These are phyloP conservation scores for Bombus vancouverensis DNA, from an alignment of 1,140 invertebrate genomes.

Conservation along the genomic window DNA sequence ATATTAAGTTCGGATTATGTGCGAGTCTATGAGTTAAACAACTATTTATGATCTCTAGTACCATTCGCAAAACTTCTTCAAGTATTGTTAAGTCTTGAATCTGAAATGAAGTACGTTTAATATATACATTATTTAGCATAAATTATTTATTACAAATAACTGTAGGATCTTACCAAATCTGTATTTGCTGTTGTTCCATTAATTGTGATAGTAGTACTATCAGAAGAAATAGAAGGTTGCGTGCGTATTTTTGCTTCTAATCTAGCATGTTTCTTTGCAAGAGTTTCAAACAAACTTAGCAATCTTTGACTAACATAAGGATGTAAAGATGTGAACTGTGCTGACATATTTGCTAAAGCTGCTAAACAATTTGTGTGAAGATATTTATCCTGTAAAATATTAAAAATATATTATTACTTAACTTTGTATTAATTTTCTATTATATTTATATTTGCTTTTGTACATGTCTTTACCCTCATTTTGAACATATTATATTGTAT, in stretches of 20 bases:
- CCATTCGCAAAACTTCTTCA: conserved; percentile 98
- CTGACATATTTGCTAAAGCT: conserved; percentile 98
- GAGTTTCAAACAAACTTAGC: conserved; percentile 93
- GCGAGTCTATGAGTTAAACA: conserved; percentile 93
- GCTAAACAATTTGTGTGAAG: conserved; percentile 98
- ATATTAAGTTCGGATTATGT: conserved; percentile 97
- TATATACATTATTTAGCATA: conserved; percentile 22
- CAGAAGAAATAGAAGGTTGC: conserved; percentile 58
- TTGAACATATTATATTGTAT: conserved; percentile 99
- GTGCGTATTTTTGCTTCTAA: conserved; percentile 82
- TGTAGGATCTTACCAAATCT: conserved; percentile 74
- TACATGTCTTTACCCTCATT: conserved; percentile 88
- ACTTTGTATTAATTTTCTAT: neutral
- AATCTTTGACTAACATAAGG: conserved; percentile 98
- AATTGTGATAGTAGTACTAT: conserved; percentile 61
- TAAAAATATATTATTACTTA: conserved; percentile 17
- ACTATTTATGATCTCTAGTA: conserved; percentile 98
- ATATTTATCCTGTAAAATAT: conserved; percentile 91
- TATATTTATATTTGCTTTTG: neutral
- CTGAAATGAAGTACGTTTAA: conserved; percentile 73
- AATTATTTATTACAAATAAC: neutral
- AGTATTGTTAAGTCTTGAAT: conserved; percentile 96
- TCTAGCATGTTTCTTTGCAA: conserved; percentile 90
- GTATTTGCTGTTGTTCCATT: conserved; percentile 75
- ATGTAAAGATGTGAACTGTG: conserved; percentile 96